Evolutionary conservation across 1,140 invertebrate genomes (phyloP).

Genomic region (Hylaeus volcanicus): DNA sequence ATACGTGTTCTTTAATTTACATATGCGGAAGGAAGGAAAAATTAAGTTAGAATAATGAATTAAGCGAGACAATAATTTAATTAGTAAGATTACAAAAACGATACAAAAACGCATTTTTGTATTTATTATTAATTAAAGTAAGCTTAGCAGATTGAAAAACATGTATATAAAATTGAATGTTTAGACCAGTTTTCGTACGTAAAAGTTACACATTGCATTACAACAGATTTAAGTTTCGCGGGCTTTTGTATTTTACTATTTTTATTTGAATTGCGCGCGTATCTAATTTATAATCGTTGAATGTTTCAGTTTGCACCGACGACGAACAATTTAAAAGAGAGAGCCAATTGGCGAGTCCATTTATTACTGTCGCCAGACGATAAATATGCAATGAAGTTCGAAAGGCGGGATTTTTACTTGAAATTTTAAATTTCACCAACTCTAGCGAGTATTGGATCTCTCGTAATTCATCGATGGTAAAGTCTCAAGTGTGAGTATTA

Average conservation of each 20-base stretch:
- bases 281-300: neutral
- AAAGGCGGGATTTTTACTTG: conserved; percentile 31
- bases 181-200: too few species aligned
- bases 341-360: conserved; percentile 32
- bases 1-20: neutral
- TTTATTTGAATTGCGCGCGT: neutral
- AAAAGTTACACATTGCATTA: neutral
- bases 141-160: neutral
- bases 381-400: conserved; percentile 28
- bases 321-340: conserved; percentile 22
- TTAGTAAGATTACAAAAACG: neutral
- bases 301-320: neutral
- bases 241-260: neutral
- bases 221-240: conserved; percentile 12
- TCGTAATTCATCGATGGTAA: neutral
- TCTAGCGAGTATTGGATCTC: neutral
- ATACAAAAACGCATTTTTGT: neutral
- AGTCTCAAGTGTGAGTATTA: neutral
- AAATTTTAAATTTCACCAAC: conserved; percentile 17
- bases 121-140: neutral
- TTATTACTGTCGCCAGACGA: conserved; percentile 28
- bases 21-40: neutral
- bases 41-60: neutral
- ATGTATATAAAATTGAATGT: neutral
- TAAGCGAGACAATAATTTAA: neutral